Percentiles rank a stretch among this genome's conserved stretches.
Evolutionary conservation across 2,113 vertebrate species (phyloP).

Genomic region (Gopherus evgoodei): DNA sequence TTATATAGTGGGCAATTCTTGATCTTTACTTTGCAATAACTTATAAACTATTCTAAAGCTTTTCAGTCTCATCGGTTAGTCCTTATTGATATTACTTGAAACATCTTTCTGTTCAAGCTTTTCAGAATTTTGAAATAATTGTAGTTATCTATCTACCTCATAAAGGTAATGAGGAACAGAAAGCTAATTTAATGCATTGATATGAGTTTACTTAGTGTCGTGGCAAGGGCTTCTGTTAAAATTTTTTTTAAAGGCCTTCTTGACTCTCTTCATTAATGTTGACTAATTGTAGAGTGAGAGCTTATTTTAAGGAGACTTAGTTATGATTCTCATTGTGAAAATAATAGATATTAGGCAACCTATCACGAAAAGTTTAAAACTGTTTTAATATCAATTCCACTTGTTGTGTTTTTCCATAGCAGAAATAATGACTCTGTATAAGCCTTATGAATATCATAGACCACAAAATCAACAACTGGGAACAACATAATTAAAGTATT

Average conservation of each 20-base stretch:
- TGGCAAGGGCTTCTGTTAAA: neutral
- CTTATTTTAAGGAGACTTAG: neutral
- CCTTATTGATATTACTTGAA: neutral
- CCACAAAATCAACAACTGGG: neutral
- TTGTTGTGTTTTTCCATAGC: neutral
- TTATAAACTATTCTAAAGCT: constrained; percentile 2
- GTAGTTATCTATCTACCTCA: rapidly evolving
- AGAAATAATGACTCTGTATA: neutral
- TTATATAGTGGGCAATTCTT: neutral
- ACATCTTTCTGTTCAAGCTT: neutral
- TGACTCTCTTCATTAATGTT: constrained; percentile 26
- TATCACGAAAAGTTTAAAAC: neutral
- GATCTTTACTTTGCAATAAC: neutral
- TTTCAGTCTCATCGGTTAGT: neutral
- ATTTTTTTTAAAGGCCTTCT: constrained; percentile 24
- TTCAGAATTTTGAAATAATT: constrained; percentile 6
- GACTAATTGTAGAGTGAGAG: neutral
- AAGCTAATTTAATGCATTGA: neutral
- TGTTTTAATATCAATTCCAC: neutral
- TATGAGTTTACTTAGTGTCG: neutral
- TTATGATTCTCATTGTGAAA: neutral
- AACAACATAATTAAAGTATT: neutral
- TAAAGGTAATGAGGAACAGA: neutral
- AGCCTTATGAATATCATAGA: neutral
- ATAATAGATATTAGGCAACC: neutral